Percentiles rank a stretch among this genome's conserved stretches.
Evolutionary conservation across 1,140 invertebrate genomes (phyloP).

Genomic region (Bilobella aurantiaca): DNA sequence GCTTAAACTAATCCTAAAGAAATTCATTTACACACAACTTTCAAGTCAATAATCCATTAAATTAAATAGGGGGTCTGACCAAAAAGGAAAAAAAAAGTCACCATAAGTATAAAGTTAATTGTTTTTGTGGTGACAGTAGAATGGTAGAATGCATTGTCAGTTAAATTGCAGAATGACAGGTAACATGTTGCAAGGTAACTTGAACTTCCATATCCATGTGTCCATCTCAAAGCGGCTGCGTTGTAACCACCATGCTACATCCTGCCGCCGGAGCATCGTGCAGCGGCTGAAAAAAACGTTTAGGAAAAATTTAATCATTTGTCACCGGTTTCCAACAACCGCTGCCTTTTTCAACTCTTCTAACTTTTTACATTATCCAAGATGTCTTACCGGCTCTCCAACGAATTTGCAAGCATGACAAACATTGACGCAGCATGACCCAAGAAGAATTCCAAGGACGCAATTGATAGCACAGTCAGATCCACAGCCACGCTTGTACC

Average conservation of each 20-base stretch:
- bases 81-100: too few species aligned
- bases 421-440: constrained; percentile 13
- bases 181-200: neutral
- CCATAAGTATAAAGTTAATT: neutral
- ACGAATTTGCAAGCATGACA: constrained; percentile 19
- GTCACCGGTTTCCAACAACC: too few species aligned
- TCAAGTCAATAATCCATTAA: too few species aligned
- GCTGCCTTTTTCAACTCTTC: too few species aligned
- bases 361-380: too few species aligned
- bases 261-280: constrained; percentile 1
- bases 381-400: constrained; percentile 14
- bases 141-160: neutral
- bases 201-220: too few species aligned
- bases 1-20: too few species aligned
- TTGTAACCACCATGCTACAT: neutral
- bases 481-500: constrained; percentile 13
- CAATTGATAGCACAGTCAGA: constrained; percentile 6
- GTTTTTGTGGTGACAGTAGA: neutral
- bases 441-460: constrained; percentile 2
- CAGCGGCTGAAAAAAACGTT: neutral
- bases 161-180: neutral
- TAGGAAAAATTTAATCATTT: neutral
- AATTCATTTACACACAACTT: too few species aligned
- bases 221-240: neutral
- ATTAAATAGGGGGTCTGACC: too few species aligned